Conservation (phyloP, 2,888 invertebrate species). For the Trachelus tabidus region DNA sequence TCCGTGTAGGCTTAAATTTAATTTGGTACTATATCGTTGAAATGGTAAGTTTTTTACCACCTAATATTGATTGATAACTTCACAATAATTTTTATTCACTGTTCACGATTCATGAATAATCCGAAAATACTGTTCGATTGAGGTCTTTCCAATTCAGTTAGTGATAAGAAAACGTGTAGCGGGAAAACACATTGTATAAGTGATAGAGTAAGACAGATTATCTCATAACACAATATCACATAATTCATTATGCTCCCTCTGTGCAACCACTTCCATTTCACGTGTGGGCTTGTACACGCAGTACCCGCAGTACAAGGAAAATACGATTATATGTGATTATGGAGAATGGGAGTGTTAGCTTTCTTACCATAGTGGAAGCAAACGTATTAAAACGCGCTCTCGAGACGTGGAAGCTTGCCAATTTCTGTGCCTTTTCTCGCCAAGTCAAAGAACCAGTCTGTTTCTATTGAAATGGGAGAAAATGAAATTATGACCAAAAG, state of each 20-base stretch:
- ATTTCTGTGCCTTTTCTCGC: neutral
- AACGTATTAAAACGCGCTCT: neutral
- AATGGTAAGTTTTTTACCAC: neutral
- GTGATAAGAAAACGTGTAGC: neutral
- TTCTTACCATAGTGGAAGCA: neutral
- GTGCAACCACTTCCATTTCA: neutral
- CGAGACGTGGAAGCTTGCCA: neutral
- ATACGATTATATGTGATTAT: neutral
- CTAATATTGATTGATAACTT: neutral
- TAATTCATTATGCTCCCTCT: neutral
- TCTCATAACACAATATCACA: neutral
- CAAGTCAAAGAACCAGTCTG: no score
- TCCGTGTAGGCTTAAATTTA: neutral
- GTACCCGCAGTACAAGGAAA: neutral
- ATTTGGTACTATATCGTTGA: neutral
- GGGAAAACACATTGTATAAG: neutral
- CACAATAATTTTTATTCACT: neutral
- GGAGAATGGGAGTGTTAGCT: neutral
- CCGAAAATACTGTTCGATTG: neutral
- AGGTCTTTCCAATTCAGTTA: neutral
- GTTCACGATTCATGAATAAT: neutral
- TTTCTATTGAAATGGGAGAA: no score
- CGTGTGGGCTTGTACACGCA: neutral
- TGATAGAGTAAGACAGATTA: neutral
- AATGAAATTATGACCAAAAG: no score